Conservation (phyloP, 2,113 vertebrate genomes). For the Siniperca chuatsi region DNA sequence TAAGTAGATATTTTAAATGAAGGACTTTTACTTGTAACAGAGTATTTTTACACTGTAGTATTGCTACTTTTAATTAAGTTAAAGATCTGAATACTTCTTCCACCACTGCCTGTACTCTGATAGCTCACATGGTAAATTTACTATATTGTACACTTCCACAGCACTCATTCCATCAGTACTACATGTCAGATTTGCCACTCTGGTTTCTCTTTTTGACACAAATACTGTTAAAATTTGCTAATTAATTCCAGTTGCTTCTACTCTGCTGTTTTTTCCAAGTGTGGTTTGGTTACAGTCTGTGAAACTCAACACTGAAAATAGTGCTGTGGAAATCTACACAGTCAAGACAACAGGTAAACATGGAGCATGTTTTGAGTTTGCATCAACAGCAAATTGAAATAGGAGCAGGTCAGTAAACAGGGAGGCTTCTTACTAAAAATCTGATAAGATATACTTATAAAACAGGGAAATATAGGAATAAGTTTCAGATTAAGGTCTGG, state of each 20-base stretch:
- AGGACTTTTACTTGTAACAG: too few species aligned
- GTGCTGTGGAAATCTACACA: neutral
- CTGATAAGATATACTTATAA: neutral
- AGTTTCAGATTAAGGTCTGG: neutral
- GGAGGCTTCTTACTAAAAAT: neutral
- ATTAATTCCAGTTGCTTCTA: neutral
- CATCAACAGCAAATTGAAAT: neutral
- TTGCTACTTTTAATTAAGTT: too few species aligned
- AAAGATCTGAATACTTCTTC: too few species aligned
- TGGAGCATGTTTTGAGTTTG: neutral
- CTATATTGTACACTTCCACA: neutral
- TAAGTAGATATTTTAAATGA: too few species aligned
- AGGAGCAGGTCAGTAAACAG: neutral
- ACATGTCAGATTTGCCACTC: neutral
- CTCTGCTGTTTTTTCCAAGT: neutral
- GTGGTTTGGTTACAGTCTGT: neutral
- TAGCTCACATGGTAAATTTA: neutral
- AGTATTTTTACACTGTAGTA: too few species aligned
- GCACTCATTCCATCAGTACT: neutral
- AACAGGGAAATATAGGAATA: neutral
- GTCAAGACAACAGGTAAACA: neutral
- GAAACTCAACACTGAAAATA: neutral
- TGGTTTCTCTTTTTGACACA: neutral
- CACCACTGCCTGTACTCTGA: neutral
- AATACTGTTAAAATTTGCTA: neutral